phyloP scores from a whole-genome alignment of 2,113 vertebrate genomes.

The Phycodurus eques region DNA sequence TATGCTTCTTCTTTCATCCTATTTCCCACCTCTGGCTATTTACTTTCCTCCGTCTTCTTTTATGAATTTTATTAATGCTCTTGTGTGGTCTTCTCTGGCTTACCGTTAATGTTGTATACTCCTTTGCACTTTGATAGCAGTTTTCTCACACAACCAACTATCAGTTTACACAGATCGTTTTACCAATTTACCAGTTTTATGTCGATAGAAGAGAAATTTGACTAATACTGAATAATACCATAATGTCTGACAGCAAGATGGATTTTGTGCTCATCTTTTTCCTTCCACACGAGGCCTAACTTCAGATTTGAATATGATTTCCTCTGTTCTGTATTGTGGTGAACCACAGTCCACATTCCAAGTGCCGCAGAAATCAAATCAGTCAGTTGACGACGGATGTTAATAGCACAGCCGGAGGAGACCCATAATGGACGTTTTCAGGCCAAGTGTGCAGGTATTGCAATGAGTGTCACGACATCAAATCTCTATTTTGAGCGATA shows the following conservation, averaged over 20 bases:
- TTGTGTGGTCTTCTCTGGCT: slow-evolving; percentile 16
- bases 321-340: slow-evolving; percentile 3
- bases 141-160: background rate
- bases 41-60: slow-evolving; percentile 1
- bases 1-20: slow-evolving; percentile 32
- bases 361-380: slow-evolving; percentile 11
- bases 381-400: slow-evolving; percentile 28
- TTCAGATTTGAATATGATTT: background rate
- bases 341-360: background rate
- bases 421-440: slow-evolving; percentile 27
- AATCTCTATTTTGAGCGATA: slow-evolving; percentile 28
- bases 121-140: background rate
- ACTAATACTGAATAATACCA: background rate
- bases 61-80: slow-evolving; percentile 31
- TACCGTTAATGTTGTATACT: slow-evolving; percentile 16
- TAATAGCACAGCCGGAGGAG: slow-evolving; percentile 32
- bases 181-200: background rate
- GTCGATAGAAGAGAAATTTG: background rate
- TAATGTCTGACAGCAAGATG: background rate
- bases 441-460: slow-evolving; percentile 5
- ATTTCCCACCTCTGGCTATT: slow-evolving; percentile 22
- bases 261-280: slow-evolving; percentile 7
- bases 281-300: background rate
- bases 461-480: slow-evolving; percentile 24
- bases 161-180: background rate